Evolutionary conservation across 1,140 invertebrate genomes (phyloP), one percentile per base, ranked within the genome.

Genomic region (Berghia stephanieae): DNA sequence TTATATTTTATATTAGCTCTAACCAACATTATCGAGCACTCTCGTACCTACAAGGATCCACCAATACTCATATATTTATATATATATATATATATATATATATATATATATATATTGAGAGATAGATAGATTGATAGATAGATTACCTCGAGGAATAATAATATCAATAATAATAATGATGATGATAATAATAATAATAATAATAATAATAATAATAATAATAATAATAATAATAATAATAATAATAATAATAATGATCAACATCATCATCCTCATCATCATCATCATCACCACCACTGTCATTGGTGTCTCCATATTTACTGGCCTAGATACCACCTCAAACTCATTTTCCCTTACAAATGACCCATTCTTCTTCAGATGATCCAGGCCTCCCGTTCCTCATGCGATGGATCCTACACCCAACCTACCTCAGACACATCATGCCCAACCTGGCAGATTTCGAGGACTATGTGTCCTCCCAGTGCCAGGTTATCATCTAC

Each of bases 391-490:
- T 82, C 42, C 86, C 87, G n/a, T 86, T 83, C 66, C 72, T 87
- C 36, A 81, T 88, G n/a, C 79, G 83, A 71, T 84, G 83, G 75
- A 66, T 89, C 4, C 40, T 89, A 18, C 80, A 86, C 66, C 86
- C 86, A 8, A 68, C 88, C 24, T 78, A 83, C 70, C 72, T 89
- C 46, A 76, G 84, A 8, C 84, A 82, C 46, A 75, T 83, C 57
- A 79, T 89, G 52, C 79, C 80, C 36, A 87, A 83, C 79, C 86
- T 89, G 86, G 71, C 81, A 24, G 80, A 85, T 66, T 88, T 89
- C 87, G 88, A 89, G 81, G 75, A 83, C 63, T 86, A 81, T 40
- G 63, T 89, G 27, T 70, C 83, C 43, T 69, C 79, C 1, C 74
- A 85, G 10, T 86, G 86, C 75, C 18, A 8, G 2, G 88, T 88